A percentile compares a stretch with the other conserved stretches of the same genome.
Conservation (phyloP, 2,888 invertebrate genomes). For the Timema cristinae region DNA sequence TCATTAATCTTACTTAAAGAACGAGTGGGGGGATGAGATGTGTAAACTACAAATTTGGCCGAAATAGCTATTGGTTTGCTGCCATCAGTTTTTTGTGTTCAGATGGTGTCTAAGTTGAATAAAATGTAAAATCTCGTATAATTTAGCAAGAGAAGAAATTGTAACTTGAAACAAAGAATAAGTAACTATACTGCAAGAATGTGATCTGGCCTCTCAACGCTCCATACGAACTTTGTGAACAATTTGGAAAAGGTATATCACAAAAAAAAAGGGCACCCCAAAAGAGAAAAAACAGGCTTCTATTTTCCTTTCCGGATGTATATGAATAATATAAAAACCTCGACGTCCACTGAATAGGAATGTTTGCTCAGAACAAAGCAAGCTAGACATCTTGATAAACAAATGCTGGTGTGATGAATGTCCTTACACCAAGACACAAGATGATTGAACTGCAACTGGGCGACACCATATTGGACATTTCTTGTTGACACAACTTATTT, state of each 20-base stretch:
- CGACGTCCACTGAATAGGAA: no score
- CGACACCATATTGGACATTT: constrained; percentile 79
- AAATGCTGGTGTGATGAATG: constrained; percentile 79
- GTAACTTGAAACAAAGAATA: constrained; percentile 70
- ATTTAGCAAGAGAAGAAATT: constrained; percentile 55
- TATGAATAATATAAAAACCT: no score
- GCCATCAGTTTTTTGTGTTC: no score
- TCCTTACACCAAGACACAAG: constrained; percentile 59
- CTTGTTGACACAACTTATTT: constrained; percentile 68
- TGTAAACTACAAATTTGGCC: no score
- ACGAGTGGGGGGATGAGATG: no score
- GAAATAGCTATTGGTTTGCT: no score
- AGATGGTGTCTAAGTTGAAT: no score
- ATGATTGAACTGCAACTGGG: constrained; percentile 80
- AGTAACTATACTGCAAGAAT: constrained; percentile 69
- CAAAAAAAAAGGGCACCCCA: no score
- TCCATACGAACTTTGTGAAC: constrained; percentile 65
- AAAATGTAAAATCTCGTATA: neutral
- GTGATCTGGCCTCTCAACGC: constrained; percentile 68
- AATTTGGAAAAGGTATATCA: constrained; percentile 47
- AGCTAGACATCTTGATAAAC: constrained; percentile 70
- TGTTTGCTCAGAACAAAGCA: constrained; percentile 52
- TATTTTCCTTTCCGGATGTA: neutral
- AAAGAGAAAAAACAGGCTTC: neutral
- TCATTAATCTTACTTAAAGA: no score